Percentiles rank a stretch among this genome's conserved stretches.
Conservation (phyloP, 2,797 vertebrate species). For the Meda fulgida region DNA sequence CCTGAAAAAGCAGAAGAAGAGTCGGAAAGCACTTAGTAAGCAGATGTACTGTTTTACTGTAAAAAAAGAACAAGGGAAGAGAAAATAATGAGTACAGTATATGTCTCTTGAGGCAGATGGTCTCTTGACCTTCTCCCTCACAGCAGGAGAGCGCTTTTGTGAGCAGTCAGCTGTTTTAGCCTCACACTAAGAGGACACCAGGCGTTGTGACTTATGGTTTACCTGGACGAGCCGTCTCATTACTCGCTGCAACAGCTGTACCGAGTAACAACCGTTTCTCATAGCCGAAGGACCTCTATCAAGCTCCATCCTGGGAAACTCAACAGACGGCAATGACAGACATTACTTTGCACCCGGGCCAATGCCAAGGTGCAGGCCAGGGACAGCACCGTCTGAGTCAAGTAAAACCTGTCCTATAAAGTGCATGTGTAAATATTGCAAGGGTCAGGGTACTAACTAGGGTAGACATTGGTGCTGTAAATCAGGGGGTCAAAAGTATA, state of each 20-base stretch:
- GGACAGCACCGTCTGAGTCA: background rate
- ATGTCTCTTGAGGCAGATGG: slow-evolving; percentile 13
- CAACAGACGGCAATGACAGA: slow-evolving; percentile 1
- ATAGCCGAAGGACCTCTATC: background rate
- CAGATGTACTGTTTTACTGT: slow-evolving; percentile 14
- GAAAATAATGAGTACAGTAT: slow-evolving; percentile 11
- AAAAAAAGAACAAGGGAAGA: slow-evolving; percentile 14
- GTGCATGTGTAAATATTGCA: slow-evolving; percentile 29
- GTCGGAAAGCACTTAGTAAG: background rate
- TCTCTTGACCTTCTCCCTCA: slow-evolving; percentile 36
- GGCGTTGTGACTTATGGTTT: slow-evolving; percentile 39
- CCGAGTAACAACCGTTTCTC: slow-evolving; percentile 7
- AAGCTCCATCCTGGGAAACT: slow-evolving; percentile 26
- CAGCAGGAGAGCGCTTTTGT: slow-evolving; percentile 4
- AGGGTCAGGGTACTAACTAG: slow-evolving; percentile 22
- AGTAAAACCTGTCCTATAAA: slow-evolving; percentile 16
- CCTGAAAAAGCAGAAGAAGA: slow-evolving; percentile 72
- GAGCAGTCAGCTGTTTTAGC: slow-evolving; percentile 43
- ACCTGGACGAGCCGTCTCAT: slow-evolving; percentile 51
- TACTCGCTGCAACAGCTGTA: slow-evolving; percentile 56
- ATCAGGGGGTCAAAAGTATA: slow-evolving; percentile 31
- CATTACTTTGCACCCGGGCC: background rate
- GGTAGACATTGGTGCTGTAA: slow-evolving; percentile 37
- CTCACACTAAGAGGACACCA: slow-evolving; percentile 6
- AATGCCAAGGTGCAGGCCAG: slow-evolving; percentile 1